Evolutionary conservation across 2,888 invertebrate species (phyloP).

Genomic region (Synergus japonicus): DNA sequence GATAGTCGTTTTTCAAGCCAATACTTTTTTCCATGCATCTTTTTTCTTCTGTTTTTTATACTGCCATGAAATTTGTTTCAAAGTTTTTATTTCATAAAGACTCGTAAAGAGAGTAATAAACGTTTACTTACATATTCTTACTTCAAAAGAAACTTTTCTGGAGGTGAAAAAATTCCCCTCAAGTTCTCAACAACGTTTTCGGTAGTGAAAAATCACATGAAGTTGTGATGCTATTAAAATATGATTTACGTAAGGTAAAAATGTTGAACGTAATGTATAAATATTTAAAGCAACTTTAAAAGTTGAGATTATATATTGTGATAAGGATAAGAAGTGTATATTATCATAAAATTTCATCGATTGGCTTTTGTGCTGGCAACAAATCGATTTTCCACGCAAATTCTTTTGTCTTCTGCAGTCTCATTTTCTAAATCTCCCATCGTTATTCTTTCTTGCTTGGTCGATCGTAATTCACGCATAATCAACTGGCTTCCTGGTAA

Average conservation of each 20-base stretch:
- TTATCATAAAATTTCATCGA: neutral
- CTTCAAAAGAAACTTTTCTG: conserved; percentile 2
- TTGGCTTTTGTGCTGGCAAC: neutral
- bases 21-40: neutral
- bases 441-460: neutral
- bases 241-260: too few relatives aligned
- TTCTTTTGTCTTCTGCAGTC: neutral
- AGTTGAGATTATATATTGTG: neutral
- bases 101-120: neutral
- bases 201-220: neutral
- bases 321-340: neutral
- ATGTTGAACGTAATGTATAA: too few relatives aligned
- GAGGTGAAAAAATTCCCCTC: neutral
- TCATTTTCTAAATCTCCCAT: conserved; percentile 7
- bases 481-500: conserved; percentile 39
- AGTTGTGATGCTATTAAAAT: neutral
- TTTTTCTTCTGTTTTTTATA: neutral
- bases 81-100: neutral
- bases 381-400: neutral
- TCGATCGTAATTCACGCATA: conserved; percentile 37
- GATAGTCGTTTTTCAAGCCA: conserved; percentile 12
- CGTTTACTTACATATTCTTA: neutral
- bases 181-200: conserved; percentile 23
- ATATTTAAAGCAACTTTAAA: neutral
- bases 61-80: neutral